phyloP scores from a whole-genome alignment of 2,113 vertebrate genomes.

The Cichladusa arquata region DNA sequence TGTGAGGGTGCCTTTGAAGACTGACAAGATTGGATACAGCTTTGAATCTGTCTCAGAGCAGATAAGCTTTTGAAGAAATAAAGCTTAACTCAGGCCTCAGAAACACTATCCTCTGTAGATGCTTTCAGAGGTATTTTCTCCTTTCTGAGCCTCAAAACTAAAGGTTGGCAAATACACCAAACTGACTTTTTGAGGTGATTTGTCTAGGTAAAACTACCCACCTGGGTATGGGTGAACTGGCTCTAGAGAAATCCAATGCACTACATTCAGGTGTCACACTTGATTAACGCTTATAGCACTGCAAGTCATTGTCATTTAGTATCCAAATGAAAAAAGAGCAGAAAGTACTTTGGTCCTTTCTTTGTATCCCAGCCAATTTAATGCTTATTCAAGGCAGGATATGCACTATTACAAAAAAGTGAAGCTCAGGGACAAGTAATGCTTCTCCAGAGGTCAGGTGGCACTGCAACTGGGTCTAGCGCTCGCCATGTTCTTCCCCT shows the following conservation, averaged over 20 bases:
- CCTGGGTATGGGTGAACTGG: neutral
- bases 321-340: neutral
- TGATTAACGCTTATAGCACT: neutral
- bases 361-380: neutral
- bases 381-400: neutral
- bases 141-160: neutral
- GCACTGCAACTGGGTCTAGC: neutral
- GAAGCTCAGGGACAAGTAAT: neutral
- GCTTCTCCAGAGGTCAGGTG: neutral
- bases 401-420: neutral
- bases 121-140: neutral
- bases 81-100: neutral
- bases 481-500: neutral
- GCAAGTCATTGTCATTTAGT: neutral
- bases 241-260: neutral
- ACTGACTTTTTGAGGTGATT: neutral
- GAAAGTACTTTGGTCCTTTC: neutral
- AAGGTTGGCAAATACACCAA: neutral
- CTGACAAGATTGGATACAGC: neutral
- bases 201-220: neutral
- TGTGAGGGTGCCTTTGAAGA: neutral
- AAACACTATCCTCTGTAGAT: neutral
- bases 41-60: neutral
- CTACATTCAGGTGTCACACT: fast-evolving
- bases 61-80: neutral